Percentiles rank a stretch among this genome's conserved stretches.
phyloP scores from a whole-genome alignment of 2,113 vertebrate genomes.

The Cranoglanis bouderius region DNA sequence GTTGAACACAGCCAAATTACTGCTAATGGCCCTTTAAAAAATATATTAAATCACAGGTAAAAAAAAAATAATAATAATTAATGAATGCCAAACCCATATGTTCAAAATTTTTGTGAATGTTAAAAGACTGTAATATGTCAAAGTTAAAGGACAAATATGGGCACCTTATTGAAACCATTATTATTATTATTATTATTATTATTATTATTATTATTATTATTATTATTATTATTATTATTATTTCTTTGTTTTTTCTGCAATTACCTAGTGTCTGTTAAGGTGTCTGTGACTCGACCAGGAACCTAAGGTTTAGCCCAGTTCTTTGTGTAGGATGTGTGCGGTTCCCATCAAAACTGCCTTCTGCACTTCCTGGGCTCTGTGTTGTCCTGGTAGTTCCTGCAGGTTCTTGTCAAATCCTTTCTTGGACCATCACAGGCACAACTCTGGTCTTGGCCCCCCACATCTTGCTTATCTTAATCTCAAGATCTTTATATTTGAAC shows the following conservation, averaged over 20 bases:
- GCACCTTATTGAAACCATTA: background rate
- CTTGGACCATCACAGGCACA: background rate
- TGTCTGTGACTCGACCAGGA: background rate
- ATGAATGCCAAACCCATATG: background rate
- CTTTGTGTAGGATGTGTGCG: background rate
- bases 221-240: too few relatives aligned
- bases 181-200: too few relatives aligned
- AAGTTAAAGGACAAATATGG: background rate
- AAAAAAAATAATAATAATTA: too few relatives aligned
- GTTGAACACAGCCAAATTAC: background rate
- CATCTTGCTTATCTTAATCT: background rate
- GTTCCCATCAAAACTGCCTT: background rate
- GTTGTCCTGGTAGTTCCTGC: background rate
- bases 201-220: too few relatives aligned
- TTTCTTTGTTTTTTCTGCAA: too few relatives aligned
- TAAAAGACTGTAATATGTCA: background rate
- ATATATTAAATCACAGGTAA: too few relatives aligned
- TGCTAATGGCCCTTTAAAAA: too few relatives aligned
- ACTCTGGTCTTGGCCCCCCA: background rate
- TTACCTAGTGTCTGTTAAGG: too few relatives aligned
- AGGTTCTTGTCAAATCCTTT: background rate
- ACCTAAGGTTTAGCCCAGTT: background rate
- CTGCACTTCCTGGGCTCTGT: background rate
- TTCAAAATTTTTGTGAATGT: background rate
- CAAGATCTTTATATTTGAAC: conserved; percentile 6